Percentiles rank a stretch among this genome's conserved stretches.
phyloP scores from a whole-genome alignment of 2,113 vertebrate species.

The Cynocephalus volans region DNA sequence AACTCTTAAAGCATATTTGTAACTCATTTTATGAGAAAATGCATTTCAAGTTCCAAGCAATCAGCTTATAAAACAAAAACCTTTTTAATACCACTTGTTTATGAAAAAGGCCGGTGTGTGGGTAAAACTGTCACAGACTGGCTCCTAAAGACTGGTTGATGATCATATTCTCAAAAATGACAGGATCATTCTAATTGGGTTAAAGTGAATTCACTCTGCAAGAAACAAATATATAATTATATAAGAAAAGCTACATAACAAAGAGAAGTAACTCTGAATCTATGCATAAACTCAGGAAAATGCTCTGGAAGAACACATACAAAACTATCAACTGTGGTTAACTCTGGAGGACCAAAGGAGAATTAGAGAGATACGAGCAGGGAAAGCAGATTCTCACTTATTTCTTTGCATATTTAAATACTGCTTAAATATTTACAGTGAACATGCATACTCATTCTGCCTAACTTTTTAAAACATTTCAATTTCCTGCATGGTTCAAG shows the following conservation, averaged over 20 bases:
- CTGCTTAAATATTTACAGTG: background rate
- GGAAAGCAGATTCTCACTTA: background rate
- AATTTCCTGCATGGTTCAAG: background rate
- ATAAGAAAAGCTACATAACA: background rate
- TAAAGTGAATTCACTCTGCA: background rate
- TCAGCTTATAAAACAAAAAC: conserved; percentile 60
- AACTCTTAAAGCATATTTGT: conserved; percentile 12
- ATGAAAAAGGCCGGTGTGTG: conserved; percentile 21
- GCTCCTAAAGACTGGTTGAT: background rate
- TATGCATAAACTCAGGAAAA: background rate
- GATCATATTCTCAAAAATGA: conserved; percentile 32
- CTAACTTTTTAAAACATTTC: conserved; percentile 27
- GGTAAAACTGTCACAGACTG: background rate
- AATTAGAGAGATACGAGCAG: background rate
- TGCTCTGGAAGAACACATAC: background rate
- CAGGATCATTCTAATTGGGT: background rate
- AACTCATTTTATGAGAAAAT: conserved; percentile 22
- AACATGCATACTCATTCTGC: background rate
- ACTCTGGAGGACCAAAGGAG: background rate
- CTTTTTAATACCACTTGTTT: conserved; percentile 38
- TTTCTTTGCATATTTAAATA: conserved; percentile 31
- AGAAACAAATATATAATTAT: background rate
- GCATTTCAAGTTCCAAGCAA: conserved; percentile 46
- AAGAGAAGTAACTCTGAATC: background rate
- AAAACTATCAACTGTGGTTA: background rate